A percentile compares a stretch with the other conserved stretches of the same genome.
Evolutionary conservation across 2,113 vertebrate species (phyloP).

Genomic region (Pampusana beccarii): DNA sequence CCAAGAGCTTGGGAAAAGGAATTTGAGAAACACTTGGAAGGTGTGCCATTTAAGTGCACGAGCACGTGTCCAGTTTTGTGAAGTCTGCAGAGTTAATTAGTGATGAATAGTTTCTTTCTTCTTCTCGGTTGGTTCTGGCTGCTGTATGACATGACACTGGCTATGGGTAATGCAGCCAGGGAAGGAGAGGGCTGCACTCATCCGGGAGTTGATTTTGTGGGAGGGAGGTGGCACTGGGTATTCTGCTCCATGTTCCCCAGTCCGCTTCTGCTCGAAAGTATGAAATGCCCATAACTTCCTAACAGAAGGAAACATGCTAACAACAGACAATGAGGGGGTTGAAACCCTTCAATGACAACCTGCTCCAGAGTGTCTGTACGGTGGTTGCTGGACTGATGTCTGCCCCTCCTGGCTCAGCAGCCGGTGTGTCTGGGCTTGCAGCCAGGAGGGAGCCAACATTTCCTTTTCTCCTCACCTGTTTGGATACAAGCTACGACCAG

Average conservation of each 20-base stretch:
- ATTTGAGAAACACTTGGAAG: background rate
- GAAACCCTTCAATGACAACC: background rate
- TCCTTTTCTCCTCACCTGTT: background rate
- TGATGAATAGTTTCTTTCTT: background rate
- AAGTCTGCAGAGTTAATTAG: background rate
- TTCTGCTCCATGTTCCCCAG: fast-evolving
- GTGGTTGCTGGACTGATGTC: background rate
- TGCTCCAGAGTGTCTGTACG: background rate
- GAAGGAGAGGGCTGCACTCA: background rate
- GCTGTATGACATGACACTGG: background rate
- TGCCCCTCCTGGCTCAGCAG: background rate
- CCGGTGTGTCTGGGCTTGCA: fast-evolving
- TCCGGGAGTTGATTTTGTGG: background rate
- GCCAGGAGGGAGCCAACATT: background rate
- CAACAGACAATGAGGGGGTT: background rate
- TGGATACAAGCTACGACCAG: background rate
- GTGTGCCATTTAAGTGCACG: fast-evolving
- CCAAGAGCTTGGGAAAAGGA: background rate
- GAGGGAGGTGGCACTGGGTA: background rate
- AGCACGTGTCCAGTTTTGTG: background rate
- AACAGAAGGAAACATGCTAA: background rate
- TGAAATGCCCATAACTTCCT: background rate
- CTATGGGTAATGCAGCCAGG: background rate
- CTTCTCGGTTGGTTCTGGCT: background rate
- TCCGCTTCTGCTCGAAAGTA: background rate